Evolutionary conservation across 2,113 vertebrate species (phyloP).

Genomic region (Zeus faber): DNA sequence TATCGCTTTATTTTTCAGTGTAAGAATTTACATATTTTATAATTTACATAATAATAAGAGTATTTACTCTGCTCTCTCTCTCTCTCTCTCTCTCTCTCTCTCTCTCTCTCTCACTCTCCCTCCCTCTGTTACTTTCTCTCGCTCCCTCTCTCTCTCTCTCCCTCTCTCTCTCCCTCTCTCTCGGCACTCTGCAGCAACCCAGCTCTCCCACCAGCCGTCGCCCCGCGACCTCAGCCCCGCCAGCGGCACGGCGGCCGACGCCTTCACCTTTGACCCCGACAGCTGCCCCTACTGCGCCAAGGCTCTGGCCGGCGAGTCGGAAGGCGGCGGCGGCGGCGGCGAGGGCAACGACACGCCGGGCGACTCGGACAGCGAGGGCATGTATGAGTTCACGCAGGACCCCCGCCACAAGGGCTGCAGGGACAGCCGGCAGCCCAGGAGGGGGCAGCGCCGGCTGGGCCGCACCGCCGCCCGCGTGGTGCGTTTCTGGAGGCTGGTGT

Average conservation of each 20-base stretch:
- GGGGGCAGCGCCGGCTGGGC: slow-evolving; percentile 60
- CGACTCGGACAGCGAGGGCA: slow-evolving; percentile 89
- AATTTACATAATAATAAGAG: too few species aligned
- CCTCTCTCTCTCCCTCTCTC: slow-evolving; percentile 33
- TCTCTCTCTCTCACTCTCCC: neutral
- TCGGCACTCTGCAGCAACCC: slow-evolving; percentile 62
- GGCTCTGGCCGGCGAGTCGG: slow-evolving; percentile 69
- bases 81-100: too few species aligned
- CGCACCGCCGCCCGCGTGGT: slow-evolving; percentile 70
- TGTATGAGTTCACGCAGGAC: slow-evolving; percentile 92
- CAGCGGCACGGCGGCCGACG: slow-evolving; percentile 75
- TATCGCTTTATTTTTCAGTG: too few species aligned
- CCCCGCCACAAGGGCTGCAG: slow-evolving; percentile 81
- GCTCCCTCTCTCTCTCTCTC: slow-evolving; percentile 5
- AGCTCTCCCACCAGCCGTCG: slow-evolving; percentile 81
- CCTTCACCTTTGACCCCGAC: slow-evolving; percentile 79
- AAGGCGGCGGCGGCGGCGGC: slow-evolving; percentile 50
- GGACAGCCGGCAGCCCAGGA: slow-evolving; percentile 73
- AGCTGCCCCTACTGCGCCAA: slow-evolving; percentile 89
- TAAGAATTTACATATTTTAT: too few species aligned
- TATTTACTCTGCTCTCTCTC: too few species aligned
- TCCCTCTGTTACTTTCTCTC: neutral
- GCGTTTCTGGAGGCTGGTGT: slow-evolving; percentile 88
- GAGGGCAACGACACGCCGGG: slow-evolving; percentile 78
- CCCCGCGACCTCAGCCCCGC: slow-evolving; percentile 79